Conservation (phyloP, 35 echinoderm and acorn worm genomes). For the Heliocidaris erythrogramma region DNA sequence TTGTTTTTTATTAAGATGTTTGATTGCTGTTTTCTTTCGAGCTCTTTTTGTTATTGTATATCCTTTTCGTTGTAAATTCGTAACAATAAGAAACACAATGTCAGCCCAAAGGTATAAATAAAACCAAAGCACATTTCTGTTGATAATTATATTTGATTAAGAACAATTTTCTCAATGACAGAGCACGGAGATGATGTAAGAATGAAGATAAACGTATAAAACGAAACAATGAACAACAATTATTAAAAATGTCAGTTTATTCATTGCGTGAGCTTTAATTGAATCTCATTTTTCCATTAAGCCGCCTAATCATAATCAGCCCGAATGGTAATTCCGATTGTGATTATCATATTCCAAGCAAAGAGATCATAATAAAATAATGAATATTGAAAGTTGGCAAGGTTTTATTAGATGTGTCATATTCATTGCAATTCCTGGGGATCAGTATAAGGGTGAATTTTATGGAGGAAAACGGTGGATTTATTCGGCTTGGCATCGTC, state of each 20-base stretch:
- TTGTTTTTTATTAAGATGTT: too few relatives aligned
- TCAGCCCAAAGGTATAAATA: too few relatives aligned
- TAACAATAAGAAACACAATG: too few relatives aligned
- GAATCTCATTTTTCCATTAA: background rate
- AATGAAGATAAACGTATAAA: too few relatives aligned
- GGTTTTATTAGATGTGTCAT: background rate
- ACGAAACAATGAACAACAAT: too few relatives aligned
- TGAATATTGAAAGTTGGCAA: background rate
- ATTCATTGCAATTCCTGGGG: background rate
- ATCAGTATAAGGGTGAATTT: background rate
- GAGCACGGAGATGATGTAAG: too few relatives aligned
- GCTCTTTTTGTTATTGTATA: too few relatives aligned
- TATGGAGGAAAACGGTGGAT: background rate
- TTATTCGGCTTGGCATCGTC: background rate
- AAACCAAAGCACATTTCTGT: too few relatives aligned
- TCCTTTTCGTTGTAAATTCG: too few relatives aligned
- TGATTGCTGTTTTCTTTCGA: too few relatives aligned
- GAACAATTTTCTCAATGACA: too few relatives aligned
- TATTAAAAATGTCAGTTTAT: background rate
- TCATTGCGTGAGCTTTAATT: background rate
- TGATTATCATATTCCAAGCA: background rate
- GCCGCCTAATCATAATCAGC: background rate
- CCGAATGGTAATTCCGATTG: background rate
- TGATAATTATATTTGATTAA: too few relatives aligned
- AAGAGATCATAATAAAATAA: background rate